Percentiles rank a stretch among this genome's conserved stretches.
Conservation (phyloP, 2,797 vertebrate genomes). For the Emys orbicularis region DNA sequence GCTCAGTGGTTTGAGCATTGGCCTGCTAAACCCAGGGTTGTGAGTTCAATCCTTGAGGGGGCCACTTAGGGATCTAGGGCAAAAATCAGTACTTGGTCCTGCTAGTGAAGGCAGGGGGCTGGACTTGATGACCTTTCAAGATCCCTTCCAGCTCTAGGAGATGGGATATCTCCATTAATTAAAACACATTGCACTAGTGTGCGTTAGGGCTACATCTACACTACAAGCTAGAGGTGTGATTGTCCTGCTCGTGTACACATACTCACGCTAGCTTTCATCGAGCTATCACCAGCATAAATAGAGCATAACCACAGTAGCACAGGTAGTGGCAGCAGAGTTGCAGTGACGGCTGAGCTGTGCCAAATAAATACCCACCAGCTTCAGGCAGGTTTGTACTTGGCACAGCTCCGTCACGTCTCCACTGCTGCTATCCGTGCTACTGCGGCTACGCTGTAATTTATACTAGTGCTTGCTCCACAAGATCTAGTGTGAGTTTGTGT, state of each 20-base stretch:
- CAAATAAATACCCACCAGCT: not conserved
- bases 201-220: not conserved
- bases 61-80: no score
- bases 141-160: no score
- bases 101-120: no score
- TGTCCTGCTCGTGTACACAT: not conserved
- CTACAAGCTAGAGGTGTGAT: not conserved
- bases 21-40: no score
- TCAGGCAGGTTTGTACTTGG: not conserved
- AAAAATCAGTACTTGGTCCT: no score
- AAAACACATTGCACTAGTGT: not conserved
- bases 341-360: not conserved
- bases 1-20: no score
- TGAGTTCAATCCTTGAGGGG: no score
- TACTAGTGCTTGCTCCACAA: not conserved
- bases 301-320: not conserved
- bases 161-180: no score
- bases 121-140: no score
- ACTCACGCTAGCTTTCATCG: not conserved
- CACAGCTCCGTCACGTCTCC: not conserved
- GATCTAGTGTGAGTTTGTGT: not conserved
- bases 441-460: not conserved
- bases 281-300: not conserved
- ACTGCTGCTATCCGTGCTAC: not conserved
- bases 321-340: no score